Evolutionary conservation across 2,113 vertebrate species (phyloP).

Genomic region (Dunckerocampus dactyliophorus): DNA sequence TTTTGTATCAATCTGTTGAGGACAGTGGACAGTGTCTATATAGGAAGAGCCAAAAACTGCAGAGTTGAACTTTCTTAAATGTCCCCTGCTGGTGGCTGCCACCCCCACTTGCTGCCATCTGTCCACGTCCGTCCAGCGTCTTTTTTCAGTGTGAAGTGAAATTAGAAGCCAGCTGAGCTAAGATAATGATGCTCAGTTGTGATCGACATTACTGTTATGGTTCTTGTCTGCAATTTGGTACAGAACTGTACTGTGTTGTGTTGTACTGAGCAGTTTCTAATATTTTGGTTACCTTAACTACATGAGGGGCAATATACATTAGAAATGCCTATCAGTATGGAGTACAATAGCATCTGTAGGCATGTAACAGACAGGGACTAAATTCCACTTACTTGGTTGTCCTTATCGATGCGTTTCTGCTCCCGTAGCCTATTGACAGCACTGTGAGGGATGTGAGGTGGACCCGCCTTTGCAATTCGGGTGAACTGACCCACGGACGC

Average conservation of each 20-base stretch:
- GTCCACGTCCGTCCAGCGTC: slow-evolving; percentile 67
- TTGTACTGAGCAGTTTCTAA: too few relatives aligned
- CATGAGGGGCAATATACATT: too few relatives aligned
- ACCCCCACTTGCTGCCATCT: slow-evolving; percentile 75
- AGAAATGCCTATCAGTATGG: too few relatives aligned
- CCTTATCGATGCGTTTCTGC: slow-evolving; percentile 87
- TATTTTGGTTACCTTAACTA: too few relatives aligned
- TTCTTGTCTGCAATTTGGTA: too few relatives aligned
- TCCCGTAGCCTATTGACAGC: slow-evolving; percentile 86
- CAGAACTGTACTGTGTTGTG: too few relatives aligned
- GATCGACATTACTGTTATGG: too few relatives aligned
- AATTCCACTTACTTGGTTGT: slow-evolving; percentile 84
- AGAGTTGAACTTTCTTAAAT: slow-evolving; percentile 31
- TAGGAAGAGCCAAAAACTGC: slow-evolving; percentile 24
- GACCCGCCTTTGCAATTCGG: slow-evolving; percentile 21
- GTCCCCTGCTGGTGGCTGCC: slow-evolving; percentile 21
- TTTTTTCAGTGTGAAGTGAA: slow-evolving; percentile 58
- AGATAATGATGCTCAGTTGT: too few relatives aligned
- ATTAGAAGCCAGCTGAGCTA: background rate
- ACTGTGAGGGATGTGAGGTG: slow-evolving; percentile 72
- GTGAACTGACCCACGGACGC: slow-evolving; percentile 37
- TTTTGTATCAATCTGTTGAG: too few relatives aligned
- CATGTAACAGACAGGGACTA: background rate
- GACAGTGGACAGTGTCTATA: background rate
- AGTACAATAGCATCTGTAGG: too few relatives aligned